Conservation (phyloP, 2,888 invertebrate species). For the Parthenolecanium corni region DNA sequence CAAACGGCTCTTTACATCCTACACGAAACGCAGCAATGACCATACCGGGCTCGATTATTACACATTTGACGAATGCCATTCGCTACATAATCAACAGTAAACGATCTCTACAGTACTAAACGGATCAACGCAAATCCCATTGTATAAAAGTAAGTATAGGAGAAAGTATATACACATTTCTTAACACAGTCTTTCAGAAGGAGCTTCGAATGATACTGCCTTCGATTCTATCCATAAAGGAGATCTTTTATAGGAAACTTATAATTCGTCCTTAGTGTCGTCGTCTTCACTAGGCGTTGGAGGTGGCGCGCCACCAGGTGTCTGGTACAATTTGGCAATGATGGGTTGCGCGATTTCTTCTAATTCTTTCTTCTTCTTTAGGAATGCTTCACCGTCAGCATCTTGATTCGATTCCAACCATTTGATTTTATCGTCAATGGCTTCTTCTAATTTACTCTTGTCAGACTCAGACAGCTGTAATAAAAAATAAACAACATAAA, state of each 20-base stretch:
- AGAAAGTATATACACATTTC: no score
- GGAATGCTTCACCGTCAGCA: conserved; percentile 81
- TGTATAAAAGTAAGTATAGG: no score
- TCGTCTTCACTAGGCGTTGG: conserved; percentile 57
- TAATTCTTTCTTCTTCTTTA: conserved; percentile 87
- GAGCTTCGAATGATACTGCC: no score
- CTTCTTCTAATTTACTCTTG: conserved; percentile 86
- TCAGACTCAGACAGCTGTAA: conserved; percentile 64
- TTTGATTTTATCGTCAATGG: conserved; percentile 92
- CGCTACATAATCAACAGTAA: no score
- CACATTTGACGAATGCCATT: no score
- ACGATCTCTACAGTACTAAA: no score
- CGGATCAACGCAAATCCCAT: no score
- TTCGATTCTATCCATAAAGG: neutral
- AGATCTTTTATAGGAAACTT: conserved; percentile 31
- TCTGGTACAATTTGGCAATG: conserved; percentile 89
- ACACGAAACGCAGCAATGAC: no score
- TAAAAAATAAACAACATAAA: conserved; percentile 13
- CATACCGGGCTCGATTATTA: no score
- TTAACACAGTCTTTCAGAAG: no score
- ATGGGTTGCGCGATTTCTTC: conserved; percentile 95
- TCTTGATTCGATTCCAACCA: conserved; percentile 96
- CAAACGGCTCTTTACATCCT: no score
- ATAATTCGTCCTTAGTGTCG: conserved; percentile 77
- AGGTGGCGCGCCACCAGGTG: conserved; percentile 61